Percentiles rank a stretch among this genome's conserved stretches.
Evolutionary conservation across 2,113 vertebrate genomes (phyloP).

Genomic region (Charina bottae): DNA sequence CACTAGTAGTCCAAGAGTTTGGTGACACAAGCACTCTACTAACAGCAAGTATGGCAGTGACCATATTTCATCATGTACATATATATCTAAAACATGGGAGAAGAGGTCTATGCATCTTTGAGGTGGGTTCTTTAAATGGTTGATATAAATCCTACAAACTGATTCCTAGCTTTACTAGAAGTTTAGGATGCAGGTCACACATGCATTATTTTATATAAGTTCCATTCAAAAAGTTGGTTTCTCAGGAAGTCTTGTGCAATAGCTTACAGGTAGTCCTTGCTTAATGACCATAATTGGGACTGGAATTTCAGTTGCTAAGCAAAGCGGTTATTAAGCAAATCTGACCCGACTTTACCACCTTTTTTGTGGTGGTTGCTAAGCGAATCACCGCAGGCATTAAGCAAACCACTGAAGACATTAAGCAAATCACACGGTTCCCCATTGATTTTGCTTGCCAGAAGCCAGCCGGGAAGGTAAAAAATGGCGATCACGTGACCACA

Average conservation of each 20-base stretch:
- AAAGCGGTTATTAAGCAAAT: too few species aligned
- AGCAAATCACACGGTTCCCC: too few species aligned
- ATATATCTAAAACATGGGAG: neutral
- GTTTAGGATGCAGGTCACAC: neutral
- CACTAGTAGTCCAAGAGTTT: neutral
- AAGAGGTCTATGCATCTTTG: neutral
- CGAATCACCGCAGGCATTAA: too few species aligned
- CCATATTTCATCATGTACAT: neutral
- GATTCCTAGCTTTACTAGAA: neutral
- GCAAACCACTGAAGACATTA: too few species aligned
- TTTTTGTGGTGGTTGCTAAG: too few species aligned
- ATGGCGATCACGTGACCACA: too few species aligned
- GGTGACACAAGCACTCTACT: neutral
- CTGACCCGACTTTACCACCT: too few species aligned
- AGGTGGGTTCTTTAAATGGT: neutral
- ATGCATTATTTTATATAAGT: neutral
- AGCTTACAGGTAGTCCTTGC: neutral
- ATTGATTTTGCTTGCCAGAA: too few species aligned
- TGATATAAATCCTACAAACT: neutral
- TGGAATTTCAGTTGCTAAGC: too few species aligned
- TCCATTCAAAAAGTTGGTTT: neutral
- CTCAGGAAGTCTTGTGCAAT: neutral
- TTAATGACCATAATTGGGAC: too few species aligned
- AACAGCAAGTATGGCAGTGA: neutral
- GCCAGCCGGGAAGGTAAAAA: too few species aligned